Evolutionary conservation across 2,797 vertebrate species (phyloP).

Genomic region (Lepus townsendii): DNA sequence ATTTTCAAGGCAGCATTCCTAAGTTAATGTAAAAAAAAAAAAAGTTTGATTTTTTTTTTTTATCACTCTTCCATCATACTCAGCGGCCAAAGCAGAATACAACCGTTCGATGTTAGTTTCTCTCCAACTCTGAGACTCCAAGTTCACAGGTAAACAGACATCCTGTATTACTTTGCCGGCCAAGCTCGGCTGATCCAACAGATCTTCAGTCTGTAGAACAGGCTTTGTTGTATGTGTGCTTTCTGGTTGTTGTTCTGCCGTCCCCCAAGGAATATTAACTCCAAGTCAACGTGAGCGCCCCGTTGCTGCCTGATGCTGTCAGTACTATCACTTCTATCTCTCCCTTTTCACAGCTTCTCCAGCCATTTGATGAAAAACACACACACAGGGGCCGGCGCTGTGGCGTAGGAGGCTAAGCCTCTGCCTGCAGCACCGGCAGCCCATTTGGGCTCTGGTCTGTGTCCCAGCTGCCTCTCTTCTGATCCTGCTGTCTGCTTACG

Average conservation of each 20-base stretch:
- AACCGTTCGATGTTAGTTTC: constrained; percentile 58
- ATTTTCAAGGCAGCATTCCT: neutral
- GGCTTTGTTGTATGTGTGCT: constrained; percentile 86
- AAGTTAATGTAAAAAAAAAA: neutral
- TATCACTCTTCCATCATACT: constrained; percentile 63
- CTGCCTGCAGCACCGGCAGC: too few relatives aligned
- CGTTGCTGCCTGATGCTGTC: constrained; percentile 78
- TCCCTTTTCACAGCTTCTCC: constrained; percentile 65
- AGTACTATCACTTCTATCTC: constrained; percentile 35
- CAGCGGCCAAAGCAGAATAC: constrained; percentile 45
- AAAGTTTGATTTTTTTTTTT: constrained; percentile 60
- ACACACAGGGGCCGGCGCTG: neutral
- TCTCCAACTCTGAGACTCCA: constrained; percentile 50
- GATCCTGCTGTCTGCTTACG: too few relatives aligned
- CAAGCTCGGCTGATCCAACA: constrained; percentile 83
- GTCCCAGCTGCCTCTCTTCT: too few relatives aligned
- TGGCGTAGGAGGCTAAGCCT: too few relatives aligned
- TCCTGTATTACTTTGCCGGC: constrained; percentile 70
- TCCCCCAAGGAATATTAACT: constrained; percentile 85
- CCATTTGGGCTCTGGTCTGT: too few relatives aligned
- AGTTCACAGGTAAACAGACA: constrained; percentile 79
- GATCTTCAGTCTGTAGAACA: constrained; percentile 84
- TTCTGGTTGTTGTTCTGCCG: constrained; percentile 63
- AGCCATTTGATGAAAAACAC: neutral
- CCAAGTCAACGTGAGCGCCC: constrained; percentile 84